Evolutionary conservation across 2,888 invertebrate species (phyloP), one percentile per base, ranked within the genome.

Genomic region (Meiosimyza decipiens): DNA sequence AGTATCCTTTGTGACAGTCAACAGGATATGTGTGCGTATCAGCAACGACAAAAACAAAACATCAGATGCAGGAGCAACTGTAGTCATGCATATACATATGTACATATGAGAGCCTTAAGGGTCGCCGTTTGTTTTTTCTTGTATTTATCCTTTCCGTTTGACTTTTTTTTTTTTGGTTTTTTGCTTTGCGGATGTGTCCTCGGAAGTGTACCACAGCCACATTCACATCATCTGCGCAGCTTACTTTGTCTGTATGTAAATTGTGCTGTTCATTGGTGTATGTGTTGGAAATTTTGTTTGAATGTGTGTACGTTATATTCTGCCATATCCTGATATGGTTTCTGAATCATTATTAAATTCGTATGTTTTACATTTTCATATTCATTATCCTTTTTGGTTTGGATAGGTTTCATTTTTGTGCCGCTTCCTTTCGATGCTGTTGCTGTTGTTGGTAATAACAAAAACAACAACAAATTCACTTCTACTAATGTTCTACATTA

Each of bases 311-410:
- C 49, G 18, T 63, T 28, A 51, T 40, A 40, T 52, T 15, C 49
- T 15, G 51, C 40, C 40, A 57, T 60, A 60, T 57, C 55, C 55
- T 69, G 60, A 40, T 60, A 51, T 69, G 60, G 60, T 40, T 9
- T 40, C 40, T 62, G 60, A 60, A 60, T 69, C 69, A 69, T 69
- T 69, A 50, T 67, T 57, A 60, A 69, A 69, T 69, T 51, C 59
- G n/a, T 49, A 15, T 59, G 15, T 47, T 33, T 16, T 16, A 15
- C 18, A 16, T 55, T 55, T n/a, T 22, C 51, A 15, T 47, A 28
- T 47, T 47, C 40, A 49, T 47, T 63, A 40, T 63, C 63, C 47
- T 47, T 49, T 49, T 49, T 64, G 64, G 49, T 64, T 18, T 3
- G 6, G 15, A 16, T 63, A 18, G n/a, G 3, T 11, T 47, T 47